These are phyloP conservation scores for Hybos culiciformis DNA, from an alignment of 2,888 invertebrate genomes.

Conservation along the genomic window DNA sequence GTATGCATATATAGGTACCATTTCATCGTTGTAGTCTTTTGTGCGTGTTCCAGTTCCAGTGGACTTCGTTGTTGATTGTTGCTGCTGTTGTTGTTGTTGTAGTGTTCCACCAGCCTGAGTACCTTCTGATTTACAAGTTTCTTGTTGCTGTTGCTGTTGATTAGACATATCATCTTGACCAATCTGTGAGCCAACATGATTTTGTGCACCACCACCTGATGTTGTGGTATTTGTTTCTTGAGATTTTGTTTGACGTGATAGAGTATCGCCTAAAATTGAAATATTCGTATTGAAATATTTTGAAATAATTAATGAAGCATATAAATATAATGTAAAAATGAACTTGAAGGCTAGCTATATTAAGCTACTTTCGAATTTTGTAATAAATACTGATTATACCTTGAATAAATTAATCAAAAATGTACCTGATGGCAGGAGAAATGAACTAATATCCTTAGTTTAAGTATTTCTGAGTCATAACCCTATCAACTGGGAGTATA, in stretches of 20 bases:
- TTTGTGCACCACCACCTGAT: slow-evolving; percentile 42
- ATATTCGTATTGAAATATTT: background rate
- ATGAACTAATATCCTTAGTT: no score
- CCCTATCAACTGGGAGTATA: no score
- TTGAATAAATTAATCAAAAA: no score
- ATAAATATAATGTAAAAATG: no score
- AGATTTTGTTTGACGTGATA: slow-evolving; percentile 52
- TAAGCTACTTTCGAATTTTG: no score
- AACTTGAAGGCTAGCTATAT: no score
- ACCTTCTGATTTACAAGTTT: slow-evolving; percentile 59
- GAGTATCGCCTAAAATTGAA: slow-evolving; percentile 30
- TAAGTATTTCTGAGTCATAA: no score
- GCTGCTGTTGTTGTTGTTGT: slow-evolving; percentile 37
- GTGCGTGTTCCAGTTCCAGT: slow-evolving; percentile 44
- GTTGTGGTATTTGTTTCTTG: slow-evolving; percentile 58
- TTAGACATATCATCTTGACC: slow-evolving; percentile 37
- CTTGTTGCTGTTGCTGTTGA: slow-evolving; percentile 40
- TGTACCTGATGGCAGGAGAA: no score
- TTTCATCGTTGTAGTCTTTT: slow-evolving; percentile 55
- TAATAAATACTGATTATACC: no score
- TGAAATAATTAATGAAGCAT: no score
- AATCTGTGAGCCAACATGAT: slow-evolving; percentile 49
- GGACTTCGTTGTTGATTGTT: slow-evolving; percentile 48
- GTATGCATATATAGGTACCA: no score
- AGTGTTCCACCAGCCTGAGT: slow-evolving; percentile 70